A percentile compares a stretch with the other conserved stretches of the same genome.
Conservation (phyloP, 2,888 invertebrate species). For the Amphipoea oculea region DNA sequence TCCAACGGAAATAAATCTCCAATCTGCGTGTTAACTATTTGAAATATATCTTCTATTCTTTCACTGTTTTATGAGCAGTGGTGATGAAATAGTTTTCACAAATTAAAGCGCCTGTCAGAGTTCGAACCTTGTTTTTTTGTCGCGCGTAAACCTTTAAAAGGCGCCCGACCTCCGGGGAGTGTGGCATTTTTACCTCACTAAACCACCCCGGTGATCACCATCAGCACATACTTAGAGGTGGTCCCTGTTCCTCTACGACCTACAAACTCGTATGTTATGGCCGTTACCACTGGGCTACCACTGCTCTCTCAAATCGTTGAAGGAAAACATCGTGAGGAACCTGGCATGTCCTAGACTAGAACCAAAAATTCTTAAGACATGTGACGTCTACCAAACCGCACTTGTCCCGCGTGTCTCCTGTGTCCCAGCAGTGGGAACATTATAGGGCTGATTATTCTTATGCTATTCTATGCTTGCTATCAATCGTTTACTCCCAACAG, state of each 20-base stretch:
- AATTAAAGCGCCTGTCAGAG: background rate
- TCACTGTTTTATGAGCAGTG: background rate
- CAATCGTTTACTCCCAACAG: background rate
- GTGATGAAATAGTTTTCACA: background rate
- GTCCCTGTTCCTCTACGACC: too few species aligned
- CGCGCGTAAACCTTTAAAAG: too few species aligned
- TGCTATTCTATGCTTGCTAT: background rate
- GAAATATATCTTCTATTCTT: background rate
- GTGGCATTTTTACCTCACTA: too few species aligned
- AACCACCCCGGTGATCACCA: too few species aligned
- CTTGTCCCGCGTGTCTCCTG: background rate
- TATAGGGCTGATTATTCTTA: background rate
- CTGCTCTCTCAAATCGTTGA: too few species aligned
- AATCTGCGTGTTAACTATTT: background rate
- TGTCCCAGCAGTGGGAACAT: background rate
- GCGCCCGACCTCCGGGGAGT: too few species aligned
- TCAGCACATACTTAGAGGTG: too few species aligned
- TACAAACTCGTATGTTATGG: background rate
- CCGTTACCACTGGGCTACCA: background rate
- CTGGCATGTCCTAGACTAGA: too few species aligned
- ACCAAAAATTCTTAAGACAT: too few species aligned
- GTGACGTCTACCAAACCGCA: background rate
- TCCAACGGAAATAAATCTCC: too few species aligned
- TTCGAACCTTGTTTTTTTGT: too few species aligned
- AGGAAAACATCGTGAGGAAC: too few species aligned